Evolutionary conservation across 2,797 vertebrate species (phyloP).

Genomic region (Anabacerthia variegaticeps): DNA sequence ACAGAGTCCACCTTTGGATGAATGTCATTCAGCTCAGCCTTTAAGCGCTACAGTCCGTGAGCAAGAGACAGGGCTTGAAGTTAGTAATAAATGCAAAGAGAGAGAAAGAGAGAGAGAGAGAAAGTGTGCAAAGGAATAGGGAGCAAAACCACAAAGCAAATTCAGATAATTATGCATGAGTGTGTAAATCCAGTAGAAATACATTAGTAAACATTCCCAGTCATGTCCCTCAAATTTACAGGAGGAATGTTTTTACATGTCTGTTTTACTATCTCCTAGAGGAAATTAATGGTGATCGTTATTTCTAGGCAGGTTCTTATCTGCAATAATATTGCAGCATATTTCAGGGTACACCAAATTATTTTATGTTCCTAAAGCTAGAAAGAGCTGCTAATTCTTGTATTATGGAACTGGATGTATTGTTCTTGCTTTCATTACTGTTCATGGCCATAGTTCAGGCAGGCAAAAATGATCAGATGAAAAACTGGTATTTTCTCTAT

Average conservation of each 20-base stretch:
- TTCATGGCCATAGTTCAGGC: background rate
- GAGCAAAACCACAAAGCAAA: constrained; percentile 55
- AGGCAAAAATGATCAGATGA: background rate
- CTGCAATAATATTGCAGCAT: background rate
- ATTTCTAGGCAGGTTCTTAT: background rate
- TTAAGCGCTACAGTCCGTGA: constrained; percentile 86
- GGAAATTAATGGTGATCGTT: background rate
- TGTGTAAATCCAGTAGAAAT: background rate
- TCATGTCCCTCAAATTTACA: background rate
- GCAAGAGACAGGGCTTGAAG: constrained; percentile 80
- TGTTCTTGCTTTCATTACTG: background rate
- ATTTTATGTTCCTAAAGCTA: background rate
- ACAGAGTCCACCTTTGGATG: constrained; percentile 88
- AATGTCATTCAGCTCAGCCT: constrained; percentile 90
- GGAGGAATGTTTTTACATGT: background rate
- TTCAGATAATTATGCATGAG: constrained; percentile 9
- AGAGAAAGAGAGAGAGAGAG: constrained; percentile 46
- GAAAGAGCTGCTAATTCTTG: background rate
- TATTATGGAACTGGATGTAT: background rate
- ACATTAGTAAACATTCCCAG: background rate
- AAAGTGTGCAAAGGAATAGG: constrained; percentile 72
- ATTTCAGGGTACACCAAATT: background rate
- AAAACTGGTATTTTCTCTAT: background rate
- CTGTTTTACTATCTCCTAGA: background rate
- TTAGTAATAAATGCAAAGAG: constrained; percentile 75